Percentiles rank a stretch among this genome's conserved stretches.
Conservation (phyloP, 2,113 vertebrate genomes). For the Alouatta palliata region DNA sequence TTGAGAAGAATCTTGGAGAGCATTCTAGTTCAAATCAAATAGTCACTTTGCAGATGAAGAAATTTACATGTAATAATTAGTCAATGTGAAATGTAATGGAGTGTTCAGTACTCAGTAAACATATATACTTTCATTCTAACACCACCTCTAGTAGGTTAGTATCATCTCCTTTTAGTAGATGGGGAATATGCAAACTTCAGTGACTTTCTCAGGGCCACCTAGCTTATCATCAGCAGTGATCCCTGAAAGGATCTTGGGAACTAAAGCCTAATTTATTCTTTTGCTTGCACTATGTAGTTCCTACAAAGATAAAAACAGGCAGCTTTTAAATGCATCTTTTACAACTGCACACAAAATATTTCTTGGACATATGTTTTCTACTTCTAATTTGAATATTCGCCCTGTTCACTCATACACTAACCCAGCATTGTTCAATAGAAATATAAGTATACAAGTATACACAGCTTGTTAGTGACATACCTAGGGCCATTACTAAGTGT, state of each 20-base stretch:
- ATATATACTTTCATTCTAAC: not conserved
- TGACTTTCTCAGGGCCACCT: not conserved
- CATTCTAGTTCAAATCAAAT: not conserved
- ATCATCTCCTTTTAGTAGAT: not conserved
- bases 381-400: not conserved
- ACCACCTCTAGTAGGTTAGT: not conserved
- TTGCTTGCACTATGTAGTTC: not conserved
- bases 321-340: not conserved
- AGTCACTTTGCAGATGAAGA: not conserved
- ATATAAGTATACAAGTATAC: not conserved
- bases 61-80: not conserved
- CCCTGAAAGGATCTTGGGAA: not conserved
- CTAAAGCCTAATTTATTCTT: not conserved
- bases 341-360: not conserved
- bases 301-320: not conserved
- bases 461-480: not conserved
- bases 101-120: not conserved
- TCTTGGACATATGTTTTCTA: not conserved
- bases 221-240: not conserved
- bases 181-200: not conserved
- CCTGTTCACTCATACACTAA: not conserved
- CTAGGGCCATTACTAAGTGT: not conserved
- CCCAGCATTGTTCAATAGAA: not conserved
- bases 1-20: not conserved
- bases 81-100: not conserved